Conservation (phyloP, 2,888 invertebrate genomes). For the Nymphalis c-album region DNA sequence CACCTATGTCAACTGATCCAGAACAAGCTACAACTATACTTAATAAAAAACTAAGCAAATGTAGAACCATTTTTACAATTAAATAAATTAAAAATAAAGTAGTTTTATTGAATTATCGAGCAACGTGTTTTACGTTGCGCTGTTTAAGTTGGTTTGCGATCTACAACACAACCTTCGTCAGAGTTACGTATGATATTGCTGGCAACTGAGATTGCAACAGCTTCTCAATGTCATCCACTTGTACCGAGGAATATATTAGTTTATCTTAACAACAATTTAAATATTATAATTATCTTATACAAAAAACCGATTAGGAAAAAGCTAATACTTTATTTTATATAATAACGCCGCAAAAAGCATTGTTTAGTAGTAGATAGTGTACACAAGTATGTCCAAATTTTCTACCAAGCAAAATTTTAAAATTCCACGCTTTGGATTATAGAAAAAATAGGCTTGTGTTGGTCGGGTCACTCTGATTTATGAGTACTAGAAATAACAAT, state of each 20-base stretch:
- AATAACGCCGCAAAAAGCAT: too few relatives aligned
- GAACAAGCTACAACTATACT: constrained; percentile 46
- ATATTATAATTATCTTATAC: too few relatives aligned
- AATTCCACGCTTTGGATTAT: too few relatives aligned
- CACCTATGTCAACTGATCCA: constrained; percentile 60
- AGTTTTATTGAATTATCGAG: constrained; percentile 1
- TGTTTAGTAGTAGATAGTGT: too few relatives aligned
- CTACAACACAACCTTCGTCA: constrained; percentile 16
- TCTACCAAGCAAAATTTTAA: too few relatives aligned
- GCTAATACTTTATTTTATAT: too few relatives aligned
- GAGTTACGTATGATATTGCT: constrained; percentile 18
- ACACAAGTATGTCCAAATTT: too few relatives aligned
- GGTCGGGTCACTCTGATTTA: too few relatives aligned
- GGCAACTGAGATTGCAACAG: constrained; percentile 56
- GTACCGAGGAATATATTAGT: constrained; percentile 47
- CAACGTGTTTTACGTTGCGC: constrained; percentile 22
- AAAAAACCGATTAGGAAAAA: too few relatives aligned
- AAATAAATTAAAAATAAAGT: constrained; percentile 36
- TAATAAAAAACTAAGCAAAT: constrained; percentile 44
- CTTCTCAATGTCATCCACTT: constrained; percentile 60
- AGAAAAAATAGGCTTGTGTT: too few relatives aligned
- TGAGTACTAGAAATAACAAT: too few relatives aligned
- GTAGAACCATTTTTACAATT: constrained; percentile 37
- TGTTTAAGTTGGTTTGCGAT: constrained; percentile 26
- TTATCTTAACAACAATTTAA: background rate